Percentiles rank a stretch among this genome's conserved stretches.
These are phyloP conservation scores for Cavia aperea DNA, from an alignment of 2,113 vertebrate species.

Conservation along the genomic window DNA sequence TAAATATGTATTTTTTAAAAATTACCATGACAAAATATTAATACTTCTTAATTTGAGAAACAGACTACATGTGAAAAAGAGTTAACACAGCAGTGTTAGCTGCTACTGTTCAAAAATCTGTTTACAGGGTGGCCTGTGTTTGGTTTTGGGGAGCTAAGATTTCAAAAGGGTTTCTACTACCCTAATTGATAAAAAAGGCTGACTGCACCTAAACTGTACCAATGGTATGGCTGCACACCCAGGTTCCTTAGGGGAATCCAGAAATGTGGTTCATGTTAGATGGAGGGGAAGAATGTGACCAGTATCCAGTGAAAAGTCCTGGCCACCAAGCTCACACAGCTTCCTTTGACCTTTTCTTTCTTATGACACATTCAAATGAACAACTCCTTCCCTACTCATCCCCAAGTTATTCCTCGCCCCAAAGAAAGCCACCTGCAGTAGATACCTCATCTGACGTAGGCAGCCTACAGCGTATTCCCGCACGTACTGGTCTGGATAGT, in stretches of 20 bases:
- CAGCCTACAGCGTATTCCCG: constrained; percentile 92
- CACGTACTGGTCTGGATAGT: constrained; percentile 98
- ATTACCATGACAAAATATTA: not conserved
- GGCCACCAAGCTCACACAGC: not conserved
- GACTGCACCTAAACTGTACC: not conserved
- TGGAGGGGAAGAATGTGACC: not conserved
- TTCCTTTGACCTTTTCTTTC: not conserved
- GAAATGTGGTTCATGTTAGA: not conserved
- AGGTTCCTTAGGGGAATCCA: not conserved
- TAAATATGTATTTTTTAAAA: not conserved
- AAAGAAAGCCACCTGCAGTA: not conserved
- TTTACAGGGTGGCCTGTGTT: not conserved
- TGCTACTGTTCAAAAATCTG: not conserved
- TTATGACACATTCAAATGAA: not conserved
- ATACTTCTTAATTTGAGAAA: not conserved
- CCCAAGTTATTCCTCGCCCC: not conserved
- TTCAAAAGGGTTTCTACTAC: not conserved
- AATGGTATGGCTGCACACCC: not conserved
- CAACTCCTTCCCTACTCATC: not conserved
- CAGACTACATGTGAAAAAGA: not conserved
- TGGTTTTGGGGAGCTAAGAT: not conserved
- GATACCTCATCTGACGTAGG: constrained; percentile 92
- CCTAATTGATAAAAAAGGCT: not conserved
- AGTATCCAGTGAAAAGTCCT: not conserved
- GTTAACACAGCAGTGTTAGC: not conserved